Base-by-base conservation (phyloP, 2,113 vertebrate genomes). In the Hippopotamus amphibius region DNA sequence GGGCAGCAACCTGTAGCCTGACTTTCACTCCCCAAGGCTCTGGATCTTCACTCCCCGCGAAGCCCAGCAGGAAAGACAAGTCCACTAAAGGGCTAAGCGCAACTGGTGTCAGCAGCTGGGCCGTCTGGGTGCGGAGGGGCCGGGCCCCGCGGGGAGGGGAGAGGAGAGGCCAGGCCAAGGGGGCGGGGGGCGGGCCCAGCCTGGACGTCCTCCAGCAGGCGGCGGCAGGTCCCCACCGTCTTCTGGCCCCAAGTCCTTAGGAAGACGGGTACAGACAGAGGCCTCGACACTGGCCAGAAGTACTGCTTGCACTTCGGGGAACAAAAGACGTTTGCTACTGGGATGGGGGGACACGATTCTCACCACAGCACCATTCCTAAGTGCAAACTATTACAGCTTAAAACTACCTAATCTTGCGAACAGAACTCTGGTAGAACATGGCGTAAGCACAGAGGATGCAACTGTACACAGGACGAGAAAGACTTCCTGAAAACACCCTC, bases 91-190 rank as follows among this genome's bases (percentile, higher is more conserved):
- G 6, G 1, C 5, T 12, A 13, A 13, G 10, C 33, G 30, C 50
- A 30, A 4, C 41, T 21, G 81, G 37, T 1, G 0, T 33, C 46
- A 59, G 43, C 2, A 0, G 6, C 2, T 0, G 17, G 2, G 55
- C 26, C 4, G 4, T 41, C 22, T 6, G n/a, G 30, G 30, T 16
- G 22, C 1, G 1, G 17, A 24, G 15, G 37, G 79, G 33, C 53
- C 7, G 30, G 55, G 24, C 11, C 7, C 84, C 11, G 10, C n/a
- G 0, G 0, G 22, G 15, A 48, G 0, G 0, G 22, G 15, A 48
- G 41, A 46, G 7, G 4, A 48, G 50, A 41, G 68, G 19, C 17
- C 28, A 30, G 55, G 55, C 19, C n/a, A 11, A 10, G 41, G 7
- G 57, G 43, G 14, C 24, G 11, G 10, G 7, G 46, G 55, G 19